Conservation (phyloP, 2,888 invertebrate species). For the Encarsia formosa region DNA sequence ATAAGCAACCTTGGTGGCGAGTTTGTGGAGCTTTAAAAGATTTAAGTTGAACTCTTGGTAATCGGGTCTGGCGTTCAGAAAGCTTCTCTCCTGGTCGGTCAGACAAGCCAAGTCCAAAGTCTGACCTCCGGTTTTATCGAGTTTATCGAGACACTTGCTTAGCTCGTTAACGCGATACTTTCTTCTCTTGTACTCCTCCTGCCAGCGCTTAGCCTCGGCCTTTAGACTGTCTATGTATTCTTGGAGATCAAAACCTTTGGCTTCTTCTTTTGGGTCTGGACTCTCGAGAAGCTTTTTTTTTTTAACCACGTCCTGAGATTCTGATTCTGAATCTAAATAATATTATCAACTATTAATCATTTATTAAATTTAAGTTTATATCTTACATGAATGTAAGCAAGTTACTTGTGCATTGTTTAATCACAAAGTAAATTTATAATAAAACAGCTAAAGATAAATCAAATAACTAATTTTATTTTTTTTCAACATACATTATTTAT, state of each 20-base stretch:
- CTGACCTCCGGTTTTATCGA: slow-evolving; percentile 15
- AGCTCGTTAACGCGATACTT: slow-evolving; percentile 18
- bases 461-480: too few species aligned
- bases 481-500: too few species aligned
- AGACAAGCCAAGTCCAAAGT: slow-evolving; percentile 12
- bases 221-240: slow-evolving; percentile 34
- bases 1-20: slow-evolving; percentile 21
- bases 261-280: too few species aligned
- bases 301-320: too few species aligned
- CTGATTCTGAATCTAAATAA: too few species aligned
- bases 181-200: slow-evolving; percentile 31
- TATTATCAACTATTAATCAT: too few species aligned
- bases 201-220: slow-evolving; percentile 38
- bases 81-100: slow-evolving; percentile 20
- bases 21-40: slow-evolving; percentile 12
- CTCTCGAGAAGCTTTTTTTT: too few species aligned
- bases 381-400: too few species aligned
- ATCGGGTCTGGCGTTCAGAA: slow-evolving; percentile 16
- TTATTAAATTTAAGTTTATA: too few species aligned
- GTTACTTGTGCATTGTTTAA: too few species aligned
- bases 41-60: slow-evolving; percentile 28
- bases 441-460: too few species aligned
- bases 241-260: slow-evolving; percentile 36
- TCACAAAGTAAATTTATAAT: too few species aligned
- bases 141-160: slow-evolving; percentile 16